Conservation (phyloP, 2,797 vertebrate genomes). For the Triplophysa bombifrons region DNA sequence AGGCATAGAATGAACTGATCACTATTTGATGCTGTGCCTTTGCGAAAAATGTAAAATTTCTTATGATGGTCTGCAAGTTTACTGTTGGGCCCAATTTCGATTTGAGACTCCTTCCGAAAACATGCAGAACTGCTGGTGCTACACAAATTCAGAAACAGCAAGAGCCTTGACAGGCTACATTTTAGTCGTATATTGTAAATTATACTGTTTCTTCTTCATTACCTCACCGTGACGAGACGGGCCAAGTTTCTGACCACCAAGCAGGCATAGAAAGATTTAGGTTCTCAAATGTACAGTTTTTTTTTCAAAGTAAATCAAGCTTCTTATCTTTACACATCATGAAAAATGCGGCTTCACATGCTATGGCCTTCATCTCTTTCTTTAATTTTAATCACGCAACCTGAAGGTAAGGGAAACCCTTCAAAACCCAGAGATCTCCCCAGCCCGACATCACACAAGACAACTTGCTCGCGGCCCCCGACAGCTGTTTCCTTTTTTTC, state of each 20-base stretch:
- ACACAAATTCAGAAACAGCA: not conserved
- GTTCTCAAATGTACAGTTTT: not conserved
- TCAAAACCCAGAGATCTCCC: slow-evolving; percentile 43
- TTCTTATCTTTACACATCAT: slow-evolving; percentile 2
- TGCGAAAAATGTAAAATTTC: not conserved
- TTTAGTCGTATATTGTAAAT: not conserved
- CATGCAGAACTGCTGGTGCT: not conserved
- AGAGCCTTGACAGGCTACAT: too few relatives aligned
- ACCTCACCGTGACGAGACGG: not conserved
- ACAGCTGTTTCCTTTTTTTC: slow-evolving; percentile 63
- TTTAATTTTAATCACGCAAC: not conserved
- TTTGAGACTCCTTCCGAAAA: not conserved
- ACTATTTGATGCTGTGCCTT: not conserved
- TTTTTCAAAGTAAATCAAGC: not conserved
- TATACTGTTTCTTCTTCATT: not conserved
- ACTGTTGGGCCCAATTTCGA: not conserved
- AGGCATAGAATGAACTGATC: not conserved
- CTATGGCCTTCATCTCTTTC: slow-evolving; percentile 15
- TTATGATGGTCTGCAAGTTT: not conserved
- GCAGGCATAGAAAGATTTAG: not conserved
- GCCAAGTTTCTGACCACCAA: slow-evolving; percentile 4
- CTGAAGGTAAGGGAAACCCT: slow-evolving; percentile 45
- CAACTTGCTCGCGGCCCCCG: slow-evolving; percentile 65
- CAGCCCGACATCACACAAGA: slow-evolving; percentile 55
- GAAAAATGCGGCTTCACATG: not conserved